Conservation (phyloP, 1,140 invertebrate genomes). For the Dendrolimus punctatus region DNA sequence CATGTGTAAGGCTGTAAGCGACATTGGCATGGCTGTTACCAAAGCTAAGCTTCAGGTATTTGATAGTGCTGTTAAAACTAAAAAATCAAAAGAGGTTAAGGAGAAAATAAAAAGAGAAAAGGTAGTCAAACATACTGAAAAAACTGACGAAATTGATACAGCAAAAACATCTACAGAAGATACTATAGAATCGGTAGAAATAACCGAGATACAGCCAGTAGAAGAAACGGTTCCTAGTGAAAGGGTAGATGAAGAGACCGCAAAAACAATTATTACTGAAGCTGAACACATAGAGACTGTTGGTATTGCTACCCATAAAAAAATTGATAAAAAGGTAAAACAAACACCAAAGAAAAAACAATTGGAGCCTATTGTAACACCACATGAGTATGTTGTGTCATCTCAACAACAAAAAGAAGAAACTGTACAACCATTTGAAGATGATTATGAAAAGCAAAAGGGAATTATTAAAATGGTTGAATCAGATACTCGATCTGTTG, state of each 20-base stretch:
- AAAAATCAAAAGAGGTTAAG: constrained; percentile 52
- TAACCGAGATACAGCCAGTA: constrained; percentile 19
- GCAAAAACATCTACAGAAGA: constrained; percentile 26
- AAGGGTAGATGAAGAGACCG: constrained; percentile 54
- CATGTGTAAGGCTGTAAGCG: constrained; percentile 88
- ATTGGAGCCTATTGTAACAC: constrained; percentile 68
- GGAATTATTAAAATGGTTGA: constrained; percentile 74
- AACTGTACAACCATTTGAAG: constrained; percentile 70
- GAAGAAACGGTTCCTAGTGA: constrained; percentile 32
- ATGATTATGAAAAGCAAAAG: constrained; percentile 73
- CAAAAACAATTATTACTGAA: constrained; percentile 69
- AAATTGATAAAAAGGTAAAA: constrained; percentile 71
- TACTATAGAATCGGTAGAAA: constrained; percentile 22
- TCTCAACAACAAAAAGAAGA: constrained; percentile 74
- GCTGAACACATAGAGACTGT: constrained; percentile 75
- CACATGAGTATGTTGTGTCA: constrained; percentile 73
- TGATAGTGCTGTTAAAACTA: constrained; percentile 25
- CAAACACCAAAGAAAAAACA: constrained; percentile 52
- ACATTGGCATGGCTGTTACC: constrained; percentile 84
- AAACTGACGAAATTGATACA: constrained; percentile 27
- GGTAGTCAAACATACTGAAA: constrained; percentile 28
- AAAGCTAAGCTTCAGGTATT: constrained; percentile 84
- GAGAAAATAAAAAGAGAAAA: constrained; percentile 56
- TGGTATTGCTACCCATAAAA: constrained; percentile 75
- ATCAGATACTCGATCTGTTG: constrained; percentile 73